phyloP scores from a whole-genome alignment of 2,888 invertebrate species.

The Loripinus fragilis region DNA sequence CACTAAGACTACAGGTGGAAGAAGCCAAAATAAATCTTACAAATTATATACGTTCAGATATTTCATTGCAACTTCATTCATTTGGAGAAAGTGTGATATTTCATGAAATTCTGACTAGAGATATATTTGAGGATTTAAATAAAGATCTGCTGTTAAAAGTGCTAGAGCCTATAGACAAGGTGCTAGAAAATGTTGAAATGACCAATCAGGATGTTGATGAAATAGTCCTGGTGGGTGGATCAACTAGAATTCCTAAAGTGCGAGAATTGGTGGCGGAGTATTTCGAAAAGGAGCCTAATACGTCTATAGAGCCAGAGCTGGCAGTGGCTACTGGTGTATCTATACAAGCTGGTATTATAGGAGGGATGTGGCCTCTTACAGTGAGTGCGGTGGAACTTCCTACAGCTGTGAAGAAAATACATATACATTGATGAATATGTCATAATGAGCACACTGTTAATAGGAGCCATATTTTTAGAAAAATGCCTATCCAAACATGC shows the following conservation, averaged over 20 bases:
- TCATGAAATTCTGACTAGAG: constrained; percentile 79
- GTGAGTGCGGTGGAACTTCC: constrained; percentile 83
- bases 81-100: constrained; percentile 70
- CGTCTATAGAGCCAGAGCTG: constrained; percentile 84
- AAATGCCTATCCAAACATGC: no score
- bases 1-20: constrained; percentile 83
- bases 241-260: constrained; percentile 84
- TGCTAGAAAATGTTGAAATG: constrained; percentile 82
- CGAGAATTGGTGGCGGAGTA: constrained; percentile 83
- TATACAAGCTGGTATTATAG: constrained; percentile 85
- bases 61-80: constrained; percentile 79
- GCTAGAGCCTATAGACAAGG: constrained; percentile 83
- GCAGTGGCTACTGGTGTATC: constrained; percentile 85
- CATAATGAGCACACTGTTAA: no score
- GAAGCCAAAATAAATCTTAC: constrained; percentile 83
- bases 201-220: constrained; percentile 83
- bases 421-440: constrained; percentile 63
- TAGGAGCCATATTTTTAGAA: no score
- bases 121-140: constrained; percentile 84
- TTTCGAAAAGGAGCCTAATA: constrained; percentile 81
- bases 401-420: constrained; percentile 78
- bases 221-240: constrained; percentile 85
- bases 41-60: constrained; percentile 61
- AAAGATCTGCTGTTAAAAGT: constrained; percentile 83
- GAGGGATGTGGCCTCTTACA: constrained; percentile 85